Conservation (phyloP, 2,888 invertebrate species). For the Thecocarcelia acutangulata region DNA sequence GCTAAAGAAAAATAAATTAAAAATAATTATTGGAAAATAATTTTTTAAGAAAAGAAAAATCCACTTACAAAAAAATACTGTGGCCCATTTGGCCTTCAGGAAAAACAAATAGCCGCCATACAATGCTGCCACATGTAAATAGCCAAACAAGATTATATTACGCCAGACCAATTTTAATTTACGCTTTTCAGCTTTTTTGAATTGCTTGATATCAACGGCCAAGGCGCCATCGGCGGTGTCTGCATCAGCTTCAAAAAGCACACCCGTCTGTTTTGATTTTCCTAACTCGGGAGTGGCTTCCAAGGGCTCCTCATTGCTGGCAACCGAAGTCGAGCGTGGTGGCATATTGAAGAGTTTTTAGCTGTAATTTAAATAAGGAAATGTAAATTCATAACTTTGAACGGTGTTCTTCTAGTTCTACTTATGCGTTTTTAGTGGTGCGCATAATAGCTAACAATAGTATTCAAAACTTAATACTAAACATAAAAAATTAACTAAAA, state of each 20-base stretch:
- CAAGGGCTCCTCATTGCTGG: constrained; percentile 58
- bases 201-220: constrained; percentile 82
- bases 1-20: constrained; percentile 83
- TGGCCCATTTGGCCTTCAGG: constrained; percentile 87
- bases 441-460: too few species aligned
- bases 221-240: constrained; percentile 84
- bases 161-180: constrained; percentile 88
- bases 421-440: too few species aligned
- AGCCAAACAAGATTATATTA: constrained; percentile 88
- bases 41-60: neutral
- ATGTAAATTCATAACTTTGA: too few species aligned
- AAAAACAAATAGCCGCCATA: constrained; percentile 89
- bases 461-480: too few species aligned
- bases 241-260: constrained; percentile 85
- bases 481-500: too few species aligned
- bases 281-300: constrained; percentile 49
- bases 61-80: constrained; percentile 87
- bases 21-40: neutral
- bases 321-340: constrained; percentile 73
- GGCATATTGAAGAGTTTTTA: constrained; percentile 72
- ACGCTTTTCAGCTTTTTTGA: constrained; percentile 83
- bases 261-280: constrained; percentile 82
- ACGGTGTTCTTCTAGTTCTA: too few species aligned
- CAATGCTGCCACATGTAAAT: constrained; percentile 88
- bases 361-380: constrained; percentile 20